Percentiles rank a stretch among this genome's conserved stretches.
phyloP scores from a whole-genome alignment of 2,888 invertebrate genomes.

The Copidosoma aretas region DNA sequence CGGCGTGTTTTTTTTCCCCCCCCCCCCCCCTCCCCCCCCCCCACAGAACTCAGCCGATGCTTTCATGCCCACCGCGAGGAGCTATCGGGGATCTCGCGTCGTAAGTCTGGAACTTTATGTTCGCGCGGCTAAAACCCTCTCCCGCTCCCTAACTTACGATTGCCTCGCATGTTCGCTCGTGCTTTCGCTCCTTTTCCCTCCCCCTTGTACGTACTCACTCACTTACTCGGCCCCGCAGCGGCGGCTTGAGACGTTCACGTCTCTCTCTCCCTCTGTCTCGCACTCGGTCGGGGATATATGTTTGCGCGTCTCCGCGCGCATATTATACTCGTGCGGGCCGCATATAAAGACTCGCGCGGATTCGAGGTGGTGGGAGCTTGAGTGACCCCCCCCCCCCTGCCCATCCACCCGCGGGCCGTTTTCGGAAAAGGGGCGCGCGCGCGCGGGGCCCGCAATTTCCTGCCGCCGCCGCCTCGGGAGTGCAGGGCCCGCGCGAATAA shows the following conservation, averaged over 20 bases:
- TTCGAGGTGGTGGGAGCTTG: constrained; percentile 19
- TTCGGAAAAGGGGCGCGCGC: constrained; percentile 25
- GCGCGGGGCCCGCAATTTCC: constrained; percentile 32
- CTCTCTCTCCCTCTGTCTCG: constrained; percentile 48
- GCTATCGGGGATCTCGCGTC: constrained; percentile 63
- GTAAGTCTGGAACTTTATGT: constrained; percentile 64
- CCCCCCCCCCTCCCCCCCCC: constrained; percentile 16
- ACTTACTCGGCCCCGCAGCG: constrained; percentile 27
- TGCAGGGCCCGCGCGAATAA: constrained; percentile 36
- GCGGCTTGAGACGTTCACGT: constrained; percentile 60
- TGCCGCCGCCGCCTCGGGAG: constrained; percentile 20
- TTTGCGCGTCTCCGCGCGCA: constrained; percentile 37
- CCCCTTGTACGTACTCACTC: constrained; percentile 35
- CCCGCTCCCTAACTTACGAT: constrained; percentile 60
- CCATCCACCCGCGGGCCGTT: constrained; percentile 37
- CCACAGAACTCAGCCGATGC: constrained; percentile 49
- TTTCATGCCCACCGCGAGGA: constrained; percentile 61
- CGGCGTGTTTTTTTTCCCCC: constrained; percentile 32
- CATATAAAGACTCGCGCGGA: constrained; percentile 39
- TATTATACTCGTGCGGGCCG: constrained; percentile 21
- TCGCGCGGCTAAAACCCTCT: constrained; percentile 60
- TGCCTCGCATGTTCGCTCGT: constrained; percentile 56
- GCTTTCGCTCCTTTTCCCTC: constrained; percentile 41
- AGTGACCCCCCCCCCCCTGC: constrained; percentile 26
- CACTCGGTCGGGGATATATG: constrained; percentile 34